Percentiles rank a stretch among this genome's conserved stretches.
Conservation (phyloP, 2,797 vertebrate genomes). For the Podargus strigoides region DNA sequence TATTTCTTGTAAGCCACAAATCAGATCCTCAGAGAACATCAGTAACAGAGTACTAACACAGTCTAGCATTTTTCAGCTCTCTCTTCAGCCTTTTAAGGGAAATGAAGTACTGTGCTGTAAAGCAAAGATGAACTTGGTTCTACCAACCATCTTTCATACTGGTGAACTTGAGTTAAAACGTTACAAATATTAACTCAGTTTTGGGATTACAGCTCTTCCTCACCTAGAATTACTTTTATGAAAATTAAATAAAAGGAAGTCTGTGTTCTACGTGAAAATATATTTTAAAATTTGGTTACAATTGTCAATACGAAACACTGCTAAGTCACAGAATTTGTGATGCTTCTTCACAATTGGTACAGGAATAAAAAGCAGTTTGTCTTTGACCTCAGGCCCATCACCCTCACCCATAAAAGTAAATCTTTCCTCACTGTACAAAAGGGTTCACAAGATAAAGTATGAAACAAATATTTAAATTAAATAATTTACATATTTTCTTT, state of each 20-base stretch:
- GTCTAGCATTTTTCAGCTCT: neutral
- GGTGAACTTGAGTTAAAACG: neutral
- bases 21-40: neutral
- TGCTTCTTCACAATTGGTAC: neutral
- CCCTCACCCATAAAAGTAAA: neutral
- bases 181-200: neutral
- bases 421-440: slow-evolving; percentile 24
- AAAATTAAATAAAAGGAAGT: slow-evolving; percentile 3
- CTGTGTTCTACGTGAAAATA: neutral
- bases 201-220: neutral
- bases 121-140: neutral
- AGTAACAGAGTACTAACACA: neutral
- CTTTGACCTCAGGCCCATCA: neutral
- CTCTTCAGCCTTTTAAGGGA: neutral
- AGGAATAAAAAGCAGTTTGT: slow-evolving; percentile 27
- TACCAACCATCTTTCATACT: neutral
- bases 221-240: neutral
- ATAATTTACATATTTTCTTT: slow-evolving; percentile 54
- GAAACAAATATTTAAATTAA: slow-evolving; percentile 56
- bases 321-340: neutral
- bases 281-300: neutral
- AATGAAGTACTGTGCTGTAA: neutral
- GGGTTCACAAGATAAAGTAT: slow-evolving; percentile 13
- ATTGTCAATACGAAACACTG: neutral
- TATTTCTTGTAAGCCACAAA: neutral